phyloP scores from a whole-genome alignment of 2,113 vertebrate genomes.

The Cervus canadensis region DNA sequence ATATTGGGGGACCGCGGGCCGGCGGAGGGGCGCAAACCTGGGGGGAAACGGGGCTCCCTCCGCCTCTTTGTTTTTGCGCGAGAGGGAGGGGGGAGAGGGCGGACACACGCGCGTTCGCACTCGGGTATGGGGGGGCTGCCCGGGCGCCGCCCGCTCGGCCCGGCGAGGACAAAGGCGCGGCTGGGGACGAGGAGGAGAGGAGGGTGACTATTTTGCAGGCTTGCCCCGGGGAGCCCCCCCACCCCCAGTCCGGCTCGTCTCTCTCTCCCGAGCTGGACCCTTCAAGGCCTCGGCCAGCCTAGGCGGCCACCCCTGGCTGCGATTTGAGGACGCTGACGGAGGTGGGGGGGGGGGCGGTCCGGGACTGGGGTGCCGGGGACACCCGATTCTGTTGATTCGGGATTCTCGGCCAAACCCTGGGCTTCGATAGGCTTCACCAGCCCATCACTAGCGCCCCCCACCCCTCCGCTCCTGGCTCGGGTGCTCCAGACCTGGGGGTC shows the following conservation, averaged over 20 bases:
- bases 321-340: not conserved
- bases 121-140: constrained; percentile 36
- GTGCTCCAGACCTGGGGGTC: not conserved
- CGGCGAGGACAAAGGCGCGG: constrained; percentile 73
- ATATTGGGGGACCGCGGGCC: constrained; percentile 81
- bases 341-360: not conserved
- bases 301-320: not conserved
- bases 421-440: not conserved
- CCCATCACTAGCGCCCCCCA: not conserved
- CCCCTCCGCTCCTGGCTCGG: not conserved
- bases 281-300: not conserved
- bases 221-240: not conserved
- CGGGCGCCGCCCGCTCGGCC: constrained; percentile 74
- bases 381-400: not conserved
- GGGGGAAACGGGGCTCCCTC: constrained; percentile 84
- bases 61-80: constrained; percentile 80
- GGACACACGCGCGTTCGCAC: constrained; percentile 64
- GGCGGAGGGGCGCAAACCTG: constrained; percentile 78
- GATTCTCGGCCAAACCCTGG: not conserved
- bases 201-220: constrained; percentile 40
- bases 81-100: constrained; percentile 71
- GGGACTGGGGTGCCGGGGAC: not conserved
- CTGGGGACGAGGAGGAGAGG: constrained; percentile 44
- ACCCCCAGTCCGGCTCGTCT: not conserved
- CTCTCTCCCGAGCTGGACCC: not conserved